Evolutionary conservation across 2,797 vertebrate species (phyloP), one percentile per base, ranked within the genome.

Genomic region (Pelobates cultripes): DNA sequence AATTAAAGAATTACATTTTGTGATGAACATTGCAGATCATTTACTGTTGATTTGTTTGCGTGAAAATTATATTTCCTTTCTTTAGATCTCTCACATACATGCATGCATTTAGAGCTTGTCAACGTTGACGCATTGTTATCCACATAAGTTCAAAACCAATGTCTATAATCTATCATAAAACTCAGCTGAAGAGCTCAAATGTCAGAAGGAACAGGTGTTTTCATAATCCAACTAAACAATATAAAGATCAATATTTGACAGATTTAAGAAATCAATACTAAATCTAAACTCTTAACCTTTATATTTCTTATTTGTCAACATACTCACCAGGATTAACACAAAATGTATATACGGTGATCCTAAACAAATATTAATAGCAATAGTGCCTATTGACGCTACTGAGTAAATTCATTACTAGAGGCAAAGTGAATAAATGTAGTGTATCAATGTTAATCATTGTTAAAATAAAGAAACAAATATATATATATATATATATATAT

Each of bases 131-230:
- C 66, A 83, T 42, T 66, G 76, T 44, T 70, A 75, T 83, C 82
- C 82, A 79, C 43, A 42, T 83, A 83, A 79, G 77, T 66, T 75
- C 15, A 79, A 79, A 79, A 83, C 78, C 82, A 83, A 79, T 83
- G 74, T 45, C 55, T 79, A 79, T 75, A 75, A 79, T 79, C 77
- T 64, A 71, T 75, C 76, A 75, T 79, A 79, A 83, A 83, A 79
- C 77, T 75, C 66, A 14, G 70, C 64, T 75, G 41, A 75, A 14
- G 57, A 57, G 75, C 77, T 69, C 55, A 83, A 83, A 83, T 83
- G 82, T 83, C 82, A 83, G 41, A 75, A 55, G 77, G 77, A 79
- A 75, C 77, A 83, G 82, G 82, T 75, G 57, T 75, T 79, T 70
- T 43, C 45, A 12, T 83, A 83, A 83, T 83, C 77, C 82, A 79